Evolutionary conservation across 1,140 invertebrate genomes (phyloP), one percentile per base, ranked within the genome.

Genomic region (Radopholus similis): DNA sequence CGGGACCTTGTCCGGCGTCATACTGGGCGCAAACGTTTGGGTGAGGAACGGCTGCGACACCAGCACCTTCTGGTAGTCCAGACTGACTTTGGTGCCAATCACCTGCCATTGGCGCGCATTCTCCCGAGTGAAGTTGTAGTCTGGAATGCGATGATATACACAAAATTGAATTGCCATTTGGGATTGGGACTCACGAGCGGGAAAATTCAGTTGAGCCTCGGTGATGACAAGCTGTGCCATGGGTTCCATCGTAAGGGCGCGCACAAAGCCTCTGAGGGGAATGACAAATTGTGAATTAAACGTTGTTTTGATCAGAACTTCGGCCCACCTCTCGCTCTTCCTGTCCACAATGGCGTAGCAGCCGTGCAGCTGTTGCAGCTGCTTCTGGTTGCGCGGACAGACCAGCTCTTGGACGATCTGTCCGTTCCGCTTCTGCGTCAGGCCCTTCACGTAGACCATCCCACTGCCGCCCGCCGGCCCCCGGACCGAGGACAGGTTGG

Each of bases 101-200:
- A 64, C 6, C 11, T 30, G 32, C 57, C 63, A 64, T 64, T 63
- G 57, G 9, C 57, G 63, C 13, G 63, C 51, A 64, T 63, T 64
- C 21, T 63, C 49, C 23, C 30, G 51, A 5, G 57, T 66, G 1
- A 64, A 64, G 21, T 60, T 64, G 37, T 21, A 38, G 47, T 62
- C 59, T 62, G 26, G 6, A 38, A 21, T 9, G 18, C 11, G 30
- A 47, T 21, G n/a, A 26, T 5, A 32, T 23, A 15, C 23, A 2
- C 1, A 58, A 18, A 58, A 13, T 42, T 42, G 1, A 42, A 42
- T 11, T 13, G 18, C 18, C 18, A 40, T 13, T 42, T 18, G 23
- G 30, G 28, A 51, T n/a, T n/a, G n/a, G n/a, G n/a, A 62, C 58
- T 3, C 40, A 60, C 59, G 59, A n/a, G 47, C 21, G n/a, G 59